These are phyloP conservation scores for Zosterops pallidus DNA, from an alignment of 2,113 vertebrate species.

Conservation along the genomic window DNA sequence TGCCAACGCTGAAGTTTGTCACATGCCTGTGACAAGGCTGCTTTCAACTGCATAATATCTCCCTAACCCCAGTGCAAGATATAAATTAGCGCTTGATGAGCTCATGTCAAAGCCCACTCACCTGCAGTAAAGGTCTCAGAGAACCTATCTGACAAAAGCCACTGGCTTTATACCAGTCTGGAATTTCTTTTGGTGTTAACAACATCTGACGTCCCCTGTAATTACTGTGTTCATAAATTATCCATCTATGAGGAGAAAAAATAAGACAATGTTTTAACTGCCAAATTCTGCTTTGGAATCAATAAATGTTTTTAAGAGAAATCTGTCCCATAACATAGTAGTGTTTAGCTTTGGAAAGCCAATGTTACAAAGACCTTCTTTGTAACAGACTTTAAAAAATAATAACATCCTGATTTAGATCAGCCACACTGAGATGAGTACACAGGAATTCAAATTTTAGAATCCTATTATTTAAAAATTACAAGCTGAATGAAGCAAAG, in stretches of 20 bases:
- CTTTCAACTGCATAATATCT: background rate
- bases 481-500: background rate
- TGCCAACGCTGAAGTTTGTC: background rate
- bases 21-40: background rate
- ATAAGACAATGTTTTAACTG: background rate
- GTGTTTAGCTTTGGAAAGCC: background rate
- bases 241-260: slow-evolving; percentile 78
- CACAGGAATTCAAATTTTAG: background rate
- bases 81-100: background rate
- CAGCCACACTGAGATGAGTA: background rate
- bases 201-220: slow-evolving; percentile 89
- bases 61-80: background rate
- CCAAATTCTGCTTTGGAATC: background rate
- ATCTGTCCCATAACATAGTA: background rate
- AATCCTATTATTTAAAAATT: background rate
- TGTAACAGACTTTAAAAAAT: background rate
- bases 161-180: slow-evolving; percentile 78
- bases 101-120: slow-evolving; percentile 43
- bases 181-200: slow-evolving; percentile 79
- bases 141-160: slow-evolving; percentile 86
- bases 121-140: slow-evolving; percentile 89
- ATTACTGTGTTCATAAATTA: slow-evolving; percentile 86
- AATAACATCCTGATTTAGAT: background rate
- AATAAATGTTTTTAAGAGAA: background rate
- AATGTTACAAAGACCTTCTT: background rate